Evolutionary conservation across 2,888 invertebrate species (phyloP), one percentile per base, ranked within the genome.

Genomic region (Agrochola lychnidis): DNA sequence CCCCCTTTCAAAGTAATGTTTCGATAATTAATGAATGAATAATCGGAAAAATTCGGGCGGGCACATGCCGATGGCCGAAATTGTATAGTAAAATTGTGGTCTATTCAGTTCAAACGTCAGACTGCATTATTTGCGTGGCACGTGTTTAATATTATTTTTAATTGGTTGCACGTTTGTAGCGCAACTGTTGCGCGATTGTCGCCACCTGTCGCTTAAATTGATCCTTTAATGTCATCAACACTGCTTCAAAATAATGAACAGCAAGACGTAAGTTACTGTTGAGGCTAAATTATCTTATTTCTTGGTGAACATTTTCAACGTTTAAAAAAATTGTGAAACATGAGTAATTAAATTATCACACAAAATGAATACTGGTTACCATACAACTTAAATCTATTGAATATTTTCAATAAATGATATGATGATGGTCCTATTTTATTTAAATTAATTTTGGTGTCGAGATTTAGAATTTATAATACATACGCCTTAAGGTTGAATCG

Each of bases 311-410:
- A 57, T 36, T 42, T 7, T 12, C 45, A 81, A 56, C 2, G 51
- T 70, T 70, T 51, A 19, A 10, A 78, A 42, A 85, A 45, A 74
- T 16, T 48, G 63, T 63, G n/a, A 79, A 67, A 78, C 69, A 80
- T 56, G 42, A n/a, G 30, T 62, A 12, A 74, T 79, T 7, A 57
- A 80, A 73, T 69, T 70, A 79, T 79, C 84, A 83, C 66, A 79
- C 59, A 79, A 45, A 84, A 82, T 75, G 74, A 86, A 86, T 86
- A 86, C 86, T 86, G 87, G 75, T 87, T 82, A 82, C 57, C 63
- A 84, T 63, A 71, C 51, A 85, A 71, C 87, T 88, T 87, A 88
- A 78, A 79, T 80, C 69, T 81, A 88, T 73, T 80, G 72, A 70
- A 79, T 76, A 76, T 76, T 62, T 51, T 64, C 30, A 64, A 56